These are phyloP conservation scores for Araneus ventricosus DNA, from an alignment of 1,140 invertebrate species.

Conservation along the genomic window DNA sequence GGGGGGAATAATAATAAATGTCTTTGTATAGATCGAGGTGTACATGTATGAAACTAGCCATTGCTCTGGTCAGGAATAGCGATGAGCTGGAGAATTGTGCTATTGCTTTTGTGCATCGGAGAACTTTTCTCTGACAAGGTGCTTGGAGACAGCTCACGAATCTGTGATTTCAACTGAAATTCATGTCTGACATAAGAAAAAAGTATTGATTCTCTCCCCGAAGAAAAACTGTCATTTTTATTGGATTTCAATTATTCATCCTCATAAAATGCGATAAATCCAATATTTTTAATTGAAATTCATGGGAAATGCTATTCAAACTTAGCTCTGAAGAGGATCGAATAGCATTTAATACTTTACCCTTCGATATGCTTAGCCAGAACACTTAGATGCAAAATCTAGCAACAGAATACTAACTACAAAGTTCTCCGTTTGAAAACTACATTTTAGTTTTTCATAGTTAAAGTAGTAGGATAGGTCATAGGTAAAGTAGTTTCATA, in stretches of 20 bases:
- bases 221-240: background rate
- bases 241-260: conserved; percentile 8
- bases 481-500: too few relatives aligned
- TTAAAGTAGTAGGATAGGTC: too few relatives aligned
- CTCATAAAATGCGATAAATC: background rate
- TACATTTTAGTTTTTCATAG: too few relatives aligned
- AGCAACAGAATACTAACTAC: too few relatives aligned
- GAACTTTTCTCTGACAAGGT: background rate
- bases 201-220: background rate
- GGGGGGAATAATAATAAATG: conserved; percentile 28
- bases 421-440: too few relatives aligned
- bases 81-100: conserved; percentile 34
- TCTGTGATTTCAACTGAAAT: conserved; percentile 6
- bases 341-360: too few relatives aligned
- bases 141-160: conserved; percentile 11
- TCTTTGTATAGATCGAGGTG: conserved; percentile 23
- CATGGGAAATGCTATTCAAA: background rate
- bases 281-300: background rate
- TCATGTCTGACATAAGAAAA: conserved; percentile 9
- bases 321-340: too few relatives aligned
- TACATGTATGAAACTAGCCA: conserved; percentile 43
- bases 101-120: background rate
- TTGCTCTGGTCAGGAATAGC: conserved; percentile 11
- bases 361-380: too few relatives aligned
- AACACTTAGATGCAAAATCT: too few relatives aligned